These are phyloP conservation scores for Rhagoletis zephyria DNA, from an alignment of 1,140 invertebrate genomes.

Conservation along the genomic window DNA sequence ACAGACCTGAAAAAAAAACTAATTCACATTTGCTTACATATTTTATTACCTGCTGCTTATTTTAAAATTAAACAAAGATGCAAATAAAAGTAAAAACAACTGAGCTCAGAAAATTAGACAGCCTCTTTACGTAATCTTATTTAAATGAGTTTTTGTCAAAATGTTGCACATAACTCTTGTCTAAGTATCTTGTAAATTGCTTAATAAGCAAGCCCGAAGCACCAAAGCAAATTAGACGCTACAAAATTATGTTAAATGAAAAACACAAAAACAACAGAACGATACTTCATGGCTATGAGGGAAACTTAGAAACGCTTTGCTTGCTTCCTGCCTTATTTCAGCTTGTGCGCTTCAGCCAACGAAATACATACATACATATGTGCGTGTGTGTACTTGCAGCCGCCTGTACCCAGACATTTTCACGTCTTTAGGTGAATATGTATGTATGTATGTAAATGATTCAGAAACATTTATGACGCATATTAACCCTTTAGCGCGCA, in stretches of 20 bases:
- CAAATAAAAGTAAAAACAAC: not conserved
- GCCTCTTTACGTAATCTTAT: not conserved
- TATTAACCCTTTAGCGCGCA: not conserved
- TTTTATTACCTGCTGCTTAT: not conserved
- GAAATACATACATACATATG: not conserved
- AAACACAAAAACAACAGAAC: constrained; percentile 18
- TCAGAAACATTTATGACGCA: not conserved
- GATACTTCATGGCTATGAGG: too few species aligned
- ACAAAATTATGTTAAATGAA: constrained; percentile 12
- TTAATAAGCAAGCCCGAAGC: constrained; percentile 63
- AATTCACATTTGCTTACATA: not conserved
- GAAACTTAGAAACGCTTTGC: too few species aligned
- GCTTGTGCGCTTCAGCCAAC: not conserved
- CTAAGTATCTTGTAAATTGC: constrained; percentile 73
- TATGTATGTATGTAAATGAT: not conserved
- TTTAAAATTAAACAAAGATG: constrained; percentile 8
- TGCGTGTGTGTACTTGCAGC: not conserved
- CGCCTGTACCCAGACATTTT: too few species aligned
- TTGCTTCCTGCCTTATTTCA: too few species aligned
- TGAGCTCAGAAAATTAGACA: not conserved
- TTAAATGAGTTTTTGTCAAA: constrained; percentile 63
- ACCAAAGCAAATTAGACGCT: constrained; percentile 36
- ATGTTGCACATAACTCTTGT: constrained; percentile 72
- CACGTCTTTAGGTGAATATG: too few species aligned
- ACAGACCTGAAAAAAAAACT: too few species aligned